Conservation (phyloP, 2,797 vertebrate species). For the Babyrousa celebensis region DNA sequence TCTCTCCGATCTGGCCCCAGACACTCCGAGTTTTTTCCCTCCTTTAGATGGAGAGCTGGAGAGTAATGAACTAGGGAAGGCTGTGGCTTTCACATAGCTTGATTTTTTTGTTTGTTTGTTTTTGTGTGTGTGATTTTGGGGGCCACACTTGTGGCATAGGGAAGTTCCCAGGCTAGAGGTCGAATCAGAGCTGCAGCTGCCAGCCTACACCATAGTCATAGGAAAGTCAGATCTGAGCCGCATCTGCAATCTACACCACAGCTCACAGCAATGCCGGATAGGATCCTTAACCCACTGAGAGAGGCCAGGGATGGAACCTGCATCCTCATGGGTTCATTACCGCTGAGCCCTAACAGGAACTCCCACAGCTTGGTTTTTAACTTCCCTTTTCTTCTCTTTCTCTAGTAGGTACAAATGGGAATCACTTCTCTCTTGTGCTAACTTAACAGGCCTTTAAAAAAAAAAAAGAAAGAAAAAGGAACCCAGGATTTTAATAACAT, state of each 20-base stretch:
- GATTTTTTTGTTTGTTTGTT: neutral
- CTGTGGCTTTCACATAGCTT: neutral
- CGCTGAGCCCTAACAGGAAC: no score
- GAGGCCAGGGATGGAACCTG: no score
- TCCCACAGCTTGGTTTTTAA: neutral
- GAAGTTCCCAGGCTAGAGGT: no score
- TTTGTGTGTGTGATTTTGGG: no score
- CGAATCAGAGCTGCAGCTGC: no score
- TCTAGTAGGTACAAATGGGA: neutral
- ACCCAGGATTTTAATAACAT: conserved; percentile 5
- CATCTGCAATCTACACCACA: no score
- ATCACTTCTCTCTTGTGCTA: neutral
- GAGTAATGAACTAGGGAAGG: neutral
- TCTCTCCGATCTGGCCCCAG: neutral
- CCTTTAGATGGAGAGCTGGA: neutral
- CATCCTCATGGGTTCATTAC: no score
- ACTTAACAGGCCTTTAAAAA: conserved; percentile 13
- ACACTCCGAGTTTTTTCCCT: neutral
- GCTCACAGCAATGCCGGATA: no score
- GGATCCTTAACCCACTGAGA: no score
- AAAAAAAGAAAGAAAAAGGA: neutral
- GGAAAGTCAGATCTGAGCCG: no score
- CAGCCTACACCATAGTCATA: no score
- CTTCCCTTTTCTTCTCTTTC: neutral
- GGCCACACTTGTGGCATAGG: no score